Conservation (phyloP, 2,888 invertebrate genomes). For the Petrophora chlorosata region DNA sequence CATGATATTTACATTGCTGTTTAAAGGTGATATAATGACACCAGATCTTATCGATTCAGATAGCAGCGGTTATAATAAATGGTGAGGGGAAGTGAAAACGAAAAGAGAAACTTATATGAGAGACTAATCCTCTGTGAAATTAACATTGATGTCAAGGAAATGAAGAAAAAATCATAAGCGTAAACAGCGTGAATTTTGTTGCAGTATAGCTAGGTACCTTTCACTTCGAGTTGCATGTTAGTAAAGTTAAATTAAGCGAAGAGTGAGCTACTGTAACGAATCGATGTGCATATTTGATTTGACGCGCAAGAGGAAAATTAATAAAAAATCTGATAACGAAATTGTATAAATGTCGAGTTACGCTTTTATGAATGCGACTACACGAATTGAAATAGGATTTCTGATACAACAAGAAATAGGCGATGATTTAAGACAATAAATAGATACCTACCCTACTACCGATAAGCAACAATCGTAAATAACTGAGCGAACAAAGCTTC, state of each 20-base stretch:
- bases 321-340: constrained; percentile 1
- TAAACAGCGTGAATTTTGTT: constrained; percentile 35
- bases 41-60: constrained; percentile 9
- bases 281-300: constrained; percentile 33
- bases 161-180: constrained; percentile 31
- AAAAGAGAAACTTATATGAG: constrained; percentile 12
- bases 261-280: constrained; percentile 36
- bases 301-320: constrained; percentile 5
- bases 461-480: no score
- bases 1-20: constrained; percentile 24
- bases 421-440: no score
- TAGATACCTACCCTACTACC: no score
- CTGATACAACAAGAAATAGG: no score
- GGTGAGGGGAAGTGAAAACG: constrained; percentile 13
- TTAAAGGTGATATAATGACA: constrained; percentile 11
- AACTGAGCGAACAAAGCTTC: no score
- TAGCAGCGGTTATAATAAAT: no score
- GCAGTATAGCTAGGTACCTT: constrained; percentile 35
- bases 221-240: constrained; percentile 21
- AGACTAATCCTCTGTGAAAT: constrained; percentile 19
- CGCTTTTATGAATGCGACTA: not conserved
- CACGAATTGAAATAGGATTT: no score
- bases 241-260: constrained; percentile 38
- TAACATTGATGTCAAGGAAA: constrained; percentile 13
- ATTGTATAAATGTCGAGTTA: not conserved